These are phyloP conservation scores for Panagrolaimus sp. DNA, from an alignment of 1,140 invertebrate species.

Conservation along the genomic window DNA sequence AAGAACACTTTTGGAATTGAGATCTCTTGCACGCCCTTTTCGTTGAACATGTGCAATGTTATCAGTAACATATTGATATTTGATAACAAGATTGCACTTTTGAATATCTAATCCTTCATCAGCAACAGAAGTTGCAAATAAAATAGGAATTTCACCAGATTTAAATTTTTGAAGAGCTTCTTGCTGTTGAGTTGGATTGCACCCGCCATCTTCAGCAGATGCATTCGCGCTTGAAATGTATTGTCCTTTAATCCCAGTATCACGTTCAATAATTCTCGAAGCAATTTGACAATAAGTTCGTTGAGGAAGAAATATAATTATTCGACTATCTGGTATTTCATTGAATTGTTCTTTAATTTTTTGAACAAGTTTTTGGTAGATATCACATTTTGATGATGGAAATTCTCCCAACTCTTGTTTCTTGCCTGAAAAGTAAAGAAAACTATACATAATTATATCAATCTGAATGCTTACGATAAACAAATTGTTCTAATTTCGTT, in stretches of 20 bases:
- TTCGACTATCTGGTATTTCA: neutral
- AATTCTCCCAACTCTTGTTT: too few relatives aligned
- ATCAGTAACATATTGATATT: constrained; percentile 59
- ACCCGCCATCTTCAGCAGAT: neutral
- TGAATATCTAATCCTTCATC: constrained; percentile 60
- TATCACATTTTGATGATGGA: neutral
- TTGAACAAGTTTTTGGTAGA: neutral
- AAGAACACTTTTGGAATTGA: neutral
- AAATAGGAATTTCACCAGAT: constrained; percentile 63
- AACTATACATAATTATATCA: too few relatives aligned
- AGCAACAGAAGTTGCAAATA: constrained; percentile 55
- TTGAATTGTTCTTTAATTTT: neutral
- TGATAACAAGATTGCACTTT: constrained; percentile 59
- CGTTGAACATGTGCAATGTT: constrained; percentile 59
- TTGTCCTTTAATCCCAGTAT: neutral
- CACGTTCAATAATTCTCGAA: neutral
- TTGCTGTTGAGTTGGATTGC: neutral
- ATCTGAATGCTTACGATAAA: too few relatives aligned
- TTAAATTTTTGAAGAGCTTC: constrained; percentile 7
- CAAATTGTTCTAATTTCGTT: too few relatives aligned
- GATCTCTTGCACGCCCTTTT: constrained; percentile 42
- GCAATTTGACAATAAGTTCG: constrained; percentile 1
- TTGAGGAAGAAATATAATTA: neutral
- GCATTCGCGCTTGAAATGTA: neutral
- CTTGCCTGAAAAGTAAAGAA: too few relatives aligned